These are phyloP conservation scores for Aplochiton taeniatus DNA, from an alignment of 2,797 vertebrate genomes.

Conservation along the genomic window DNA sequence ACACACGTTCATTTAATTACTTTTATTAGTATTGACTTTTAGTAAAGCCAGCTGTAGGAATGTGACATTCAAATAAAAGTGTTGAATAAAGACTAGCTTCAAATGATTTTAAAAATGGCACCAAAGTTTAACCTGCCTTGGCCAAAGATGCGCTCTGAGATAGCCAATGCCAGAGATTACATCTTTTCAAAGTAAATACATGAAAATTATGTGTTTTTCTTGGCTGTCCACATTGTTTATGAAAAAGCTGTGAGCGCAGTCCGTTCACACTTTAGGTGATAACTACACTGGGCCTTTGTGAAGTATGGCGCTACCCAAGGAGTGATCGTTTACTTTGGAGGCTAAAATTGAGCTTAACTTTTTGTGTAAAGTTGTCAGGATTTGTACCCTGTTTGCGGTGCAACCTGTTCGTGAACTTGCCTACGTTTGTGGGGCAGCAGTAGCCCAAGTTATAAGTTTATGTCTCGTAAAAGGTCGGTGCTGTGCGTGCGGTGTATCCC, in stretches of 20 bases:
- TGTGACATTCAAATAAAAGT: slow-evolving; percentile 66
- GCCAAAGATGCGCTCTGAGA: slow-evolving; percentile 61
- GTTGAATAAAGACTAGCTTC: slow-evolving; percentile 23
- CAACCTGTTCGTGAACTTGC: slow-evolving; percentile 59
- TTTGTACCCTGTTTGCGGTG: slow-evolving; percentile 69
- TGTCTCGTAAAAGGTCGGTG: neutral
- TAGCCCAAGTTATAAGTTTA: neutral
- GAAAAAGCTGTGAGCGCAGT: slow-evolving; percentile 66
- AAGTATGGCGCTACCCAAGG: slow-evolving; percentile 57
- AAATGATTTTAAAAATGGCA: slow-evolving; percentile 40
- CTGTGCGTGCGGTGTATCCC: too few species aligned
- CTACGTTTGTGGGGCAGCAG: slow-evolving; percentile 15
- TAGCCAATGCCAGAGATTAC: slow-evolving; percentile 67
- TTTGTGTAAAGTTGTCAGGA: slow-evolving; percentile 77
- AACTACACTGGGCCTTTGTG: slow-evolving; percentile 79
- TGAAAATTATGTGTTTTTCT: slow-evolving; percentile 74
- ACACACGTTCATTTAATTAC: neutral
- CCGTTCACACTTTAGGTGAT: slow-evolving; percentile 78
- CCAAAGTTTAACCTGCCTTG: slow-evolving; percentile 50
- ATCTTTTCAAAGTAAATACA: slow-evolving; percentile 75
- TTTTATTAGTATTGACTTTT: slow-evolving; percentile 17
- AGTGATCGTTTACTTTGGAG: slow-evolving; percentile 72
- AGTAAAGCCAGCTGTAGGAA: slow-evolving; percentile 49
- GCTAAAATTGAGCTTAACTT: slow-evolving; percentile 67
- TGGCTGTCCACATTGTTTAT: slow-evolving; percentile 71